A percentile compares a stretch with the other conserved stretches of the same genome.
Evolutionary conservation across 1,140 invertebrate genomes (phyloP).

Genomic region (Kradibia gibbosae): DNA sequence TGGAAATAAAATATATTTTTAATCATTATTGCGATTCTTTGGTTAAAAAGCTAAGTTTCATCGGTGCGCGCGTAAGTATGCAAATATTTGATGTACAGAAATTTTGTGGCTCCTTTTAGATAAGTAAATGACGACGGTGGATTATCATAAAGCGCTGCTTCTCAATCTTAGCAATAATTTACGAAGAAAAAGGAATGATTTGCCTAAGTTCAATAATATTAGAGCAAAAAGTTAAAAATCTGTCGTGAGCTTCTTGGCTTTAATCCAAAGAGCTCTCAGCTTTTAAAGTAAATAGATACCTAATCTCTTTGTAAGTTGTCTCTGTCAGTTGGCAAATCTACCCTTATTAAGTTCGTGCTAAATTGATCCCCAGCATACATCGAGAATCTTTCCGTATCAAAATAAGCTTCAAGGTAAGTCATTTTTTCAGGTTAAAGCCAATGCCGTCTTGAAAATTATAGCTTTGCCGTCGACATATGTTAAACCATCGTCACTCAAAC

Average conservation of each 20-base stretch:
- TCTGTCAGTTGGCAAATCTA: background rate
- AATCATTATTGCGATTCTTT: too few species aligned
- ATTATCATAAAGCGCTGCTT: background rate
- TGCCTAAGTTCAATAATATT: background rate
- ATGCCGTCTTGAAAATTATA: background rate
- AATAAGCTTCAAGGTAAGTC: background rate
- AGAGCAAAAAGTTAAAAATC: background rate
- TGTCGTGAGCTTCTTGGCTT: background rate
- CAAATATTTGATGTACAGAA: background rate
- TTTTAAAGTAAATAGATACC: conserved; percentile 16
- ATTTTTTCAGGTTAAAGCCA: background rate
- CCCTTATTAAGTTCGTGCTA: conserved; percentile 21
- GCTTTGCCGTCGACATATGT: background rate
- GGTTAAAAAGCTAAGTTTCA: too few species aligned
- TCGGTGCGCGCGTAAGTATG: background rate
- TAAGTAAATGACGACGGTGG: background rate
- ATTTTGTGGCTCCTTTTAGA: background rate
- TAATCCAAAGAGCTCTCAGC: background rate
- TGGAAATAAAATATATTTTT: background rate
- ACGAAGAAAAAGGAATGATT: background rate
- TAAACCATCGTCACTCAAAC: background rate
- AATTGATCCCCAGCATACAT: background rate
- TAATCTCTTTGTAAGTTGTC: conserved; percentile 15
- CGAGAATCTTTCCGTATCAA: background rate
- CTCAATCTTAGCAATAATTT: background rate